These are phyloP conservation scores for Hetaerina titia DNA, from an alignment of 2,888 invertebrate species.

Conservation along the genomic window DNA sequence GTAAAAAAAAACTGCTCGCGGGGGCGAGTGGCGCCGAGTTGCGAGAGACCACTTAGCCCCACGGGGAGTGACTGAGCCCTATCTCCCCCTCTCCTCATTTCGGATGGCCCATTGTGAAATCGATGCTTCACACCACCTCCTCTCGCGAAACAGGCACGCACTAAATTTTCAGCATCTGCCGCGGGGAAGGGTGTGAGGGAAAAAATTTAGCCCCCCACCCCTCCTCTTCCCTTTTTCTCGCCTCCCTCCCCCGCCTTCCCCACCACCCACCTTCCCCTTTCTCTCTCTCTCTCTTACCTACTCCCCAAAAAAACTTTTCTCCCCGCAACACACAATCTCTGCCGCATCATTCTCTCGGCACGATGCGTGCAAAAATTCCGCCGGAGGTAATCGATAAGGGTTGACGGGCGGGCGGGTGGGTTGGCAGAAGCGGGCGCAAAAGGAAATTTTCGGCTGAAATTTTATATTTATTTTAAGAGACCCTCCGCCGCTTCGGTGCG, in stretches of 20 bases:
- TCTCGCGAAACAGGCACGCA: not conserved
- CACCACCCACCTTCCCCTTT: not conserved
- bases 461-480: not conserved
- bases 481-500: not conserved
- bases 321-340: not conserved
- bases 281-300: too few relatives aligned
- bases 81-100: not conserved
- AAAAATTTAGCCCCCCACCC: not conserved
- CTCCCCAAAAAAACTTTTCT: too few relatives aligned
- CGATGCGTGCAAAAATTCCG: slow-evolving; percentile 21
- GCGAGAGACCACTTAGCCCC: slow-evolving; percentile 33
- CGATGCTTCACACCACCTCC: not conserved
- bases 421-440: not conserved
- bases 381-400: not conserved
- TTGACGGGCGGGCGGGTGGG: not conserved
- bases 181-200: not conserved
- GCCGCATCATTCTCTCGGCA: not conserved
- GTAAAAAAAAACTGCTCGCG: not conserved
- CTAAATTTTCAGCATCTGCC: not conserved
- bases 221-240: not conserved
- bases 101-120: slow-evolving; percentile 32
- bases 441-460: slow-evolving; percentile 26
- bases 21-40: not conserved
- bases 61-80: not conserved
- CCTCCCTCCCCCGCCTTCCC: not conserved